Percentiles rank a stretch among this genome's conserved stretches.
Evolutionary conservation across 1,140 invertebrate genomes (phyloP).

Genomic region (Zaprionus taronus): DNA sequence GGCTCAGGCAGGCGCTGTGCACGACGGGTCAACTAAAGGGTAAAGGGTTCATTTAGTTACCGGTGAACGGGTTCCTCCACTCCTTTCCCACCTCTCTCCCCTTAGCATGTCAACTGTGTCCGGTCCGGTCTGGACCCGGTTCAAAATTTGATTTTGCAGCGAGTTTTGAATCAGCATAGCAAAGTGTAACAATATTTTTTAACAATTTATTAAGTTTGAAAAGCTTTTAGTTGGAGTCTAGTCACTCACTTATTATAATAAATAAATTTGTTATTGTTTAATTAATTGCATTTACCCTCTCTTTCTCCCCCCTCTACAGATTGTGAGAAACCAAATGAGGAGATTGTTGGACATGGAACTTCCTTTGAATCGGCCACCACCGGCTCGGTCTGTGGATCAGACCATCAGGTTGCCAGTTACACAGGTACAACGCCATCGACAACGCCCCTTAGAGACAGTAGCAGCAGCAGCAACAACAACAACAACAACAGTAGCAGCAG

Average conservation of each 20-base stretch:
- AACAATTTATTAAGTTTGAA: slow-evolving; percentile 64
- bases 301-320: slow-evolving; percentile 43
- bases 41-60: slow-evolving; percentile 6
- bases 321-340: slow-evolving; percentile 86
- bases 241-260: slow-evolving; percentile 33
- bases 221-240: slow-evolving; percentile 58
- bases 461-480: slow-evolving; percentile 51
- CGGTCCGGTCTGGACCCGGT: slow-evolving; percentile 27
- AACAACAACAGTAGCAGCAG: slow-evolving; percentile 43
- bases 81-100: not conserved
- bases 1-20: not conserved
- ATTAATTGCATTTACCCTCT: slow-evolving; percentile 54
- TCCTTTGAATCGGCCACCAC: slow-evolving; percentile 89
- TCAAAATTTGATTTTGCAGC: slow-evolving; percentile 19
- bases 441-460: slow-evolving; percentile 67
- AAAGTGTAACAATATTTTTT: slow-evolving; percentile 28
- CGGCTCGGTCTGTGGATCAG: slow-evolving; percentile 89
- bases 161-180: slow-evolving; percentile 7
- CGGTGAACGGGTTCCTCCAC: slow-evolving; percentile 22
- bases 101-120: slow-evolving; percentile 11
- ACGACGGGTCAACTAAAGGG: not conserved
- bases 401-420: slow-evolving; percentile 88
- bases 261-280: slow-evolving; percentile 28
- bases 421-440: slow-evolving; percentile 57
- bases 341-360: slow-evolving; percentile 85